Base-by-base conservation (phyloP, 2,888 invertebrate genomes). In the Eubasilissa splendida region DNA sequence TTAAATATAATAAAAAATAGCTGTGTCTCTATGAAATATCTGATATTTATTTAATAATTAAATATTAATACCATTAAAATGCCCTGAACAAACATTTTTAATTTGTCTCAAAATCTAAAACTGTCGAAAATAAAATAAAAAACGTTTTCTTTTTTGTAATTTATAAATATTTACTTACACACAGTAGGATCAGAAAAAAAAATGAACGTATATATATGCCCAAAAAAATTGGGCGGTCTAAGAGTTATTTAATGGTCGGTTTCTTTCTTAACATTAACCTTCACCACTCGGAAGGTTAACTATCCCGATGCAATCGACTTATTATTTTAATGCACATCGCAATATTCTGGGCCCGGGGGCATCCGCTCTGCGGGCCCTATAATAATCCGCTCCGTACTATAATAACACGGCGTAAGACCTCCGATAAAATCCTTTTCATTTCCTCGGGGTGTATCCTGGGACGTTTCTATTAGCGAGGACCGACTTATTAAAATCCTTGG, bases 401-500 rank as follows among this genome's bases (percentile, higher is more conserved):
- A 68, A 68, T 54, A 50, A 74, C 50, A 56, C 73, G 14, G 74
- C 56, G 59, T 54, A 42, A 12, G 60, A 7, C 50, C 74, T 56
- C 42, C 59, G 74, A 74, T 74, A 58, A 59, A 56, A 74, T 74
- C 74, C 31, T n/a, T 74, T 50, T 50, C 52, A 56, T 59, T 74
- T 59, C 59, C 74, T 56, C 33, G 59, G 74, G 59, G 59, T 59
- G 59, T 52, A 50, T 59, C 74, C 54, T 42, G 56, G n/a, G 50
- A 74, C 56, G 74, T 74, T 74, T 74, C 74, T 74, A 74, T 74
- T 74, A 74, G 56, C 74, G 31, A 42, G 50, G n/a, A 73, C 58
- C 42, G 42, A 68, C 74, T 74, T 59, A 50, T 74, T 74, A 59
- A 59, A 59, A 68, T 50, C 42, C 68, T 8, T 50, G 63, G 63